Evolutionary conservation across 2,888 invertebrate genomes (phyloP).

Genomic region (Amiota communis): DNA sequence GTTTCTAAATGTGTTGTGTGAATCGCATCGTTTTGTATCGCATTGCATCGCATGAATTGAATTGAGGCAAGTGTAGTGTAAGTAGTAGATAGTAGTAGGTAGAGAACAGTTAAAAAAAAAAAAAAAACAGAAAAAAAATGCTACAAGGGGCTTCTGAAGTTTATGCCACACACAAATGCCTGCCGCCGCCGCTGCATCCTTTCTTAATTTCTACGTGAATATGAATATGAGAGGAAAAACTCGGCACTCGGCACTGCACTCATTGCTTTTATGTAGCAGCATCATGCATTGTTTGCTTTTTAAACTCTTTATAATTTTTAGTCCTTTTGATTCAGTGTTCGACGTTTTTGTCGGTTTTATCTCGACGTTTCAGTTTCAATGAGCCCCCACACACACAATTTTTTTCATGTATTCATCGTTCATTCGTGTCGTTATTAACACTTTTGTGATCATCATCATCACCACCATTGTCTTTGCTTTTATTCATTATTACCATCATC

Average conservation of each 20-base stretch:
- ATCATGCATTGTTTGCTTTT: neutral
- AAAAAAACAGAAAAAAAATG: neutral
- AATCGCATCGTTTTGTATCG: too few relatives aligned
- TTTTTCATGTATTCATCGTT: conserved; percentile 50
- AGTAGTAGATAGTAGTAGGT: neutral
- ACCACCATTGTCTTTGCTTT: neutral
- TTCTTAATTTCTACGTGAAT: neutral
- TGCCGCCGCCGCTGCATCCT: neutral
- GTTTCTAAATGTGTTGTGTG: too few relatives aligned
- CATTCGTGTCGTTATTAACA: conserved; percentile 64
- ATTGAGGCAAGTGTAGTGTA: neutral
- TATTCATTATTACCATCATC: conserved; percentile 24
- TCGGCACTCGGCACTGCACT: neutral
- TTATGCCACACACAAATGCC: neutral
- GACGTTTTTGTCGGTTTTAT: neutral
- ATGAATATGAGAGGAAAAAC: neutral
- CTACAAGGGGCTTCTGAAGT: neutral
- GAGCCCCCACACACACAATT: conserved; percentile 64
- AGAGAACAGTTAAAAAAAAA: neutral
- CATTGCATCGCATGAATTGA: neutral
- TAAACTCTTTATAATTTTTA: conserved; percentile 15
- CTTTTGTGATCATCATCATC: conserved; percentile 61
- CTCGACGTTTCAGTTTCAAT: conserved; percentile 1
- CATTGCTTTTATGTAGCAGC: neutral
- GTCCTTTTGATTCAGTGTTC: conserved; percentile 34